phyloP scores from a whole-genome alignment of 2,797 vertebrate genomes.

The Pelodytes ibericus region DNA sequence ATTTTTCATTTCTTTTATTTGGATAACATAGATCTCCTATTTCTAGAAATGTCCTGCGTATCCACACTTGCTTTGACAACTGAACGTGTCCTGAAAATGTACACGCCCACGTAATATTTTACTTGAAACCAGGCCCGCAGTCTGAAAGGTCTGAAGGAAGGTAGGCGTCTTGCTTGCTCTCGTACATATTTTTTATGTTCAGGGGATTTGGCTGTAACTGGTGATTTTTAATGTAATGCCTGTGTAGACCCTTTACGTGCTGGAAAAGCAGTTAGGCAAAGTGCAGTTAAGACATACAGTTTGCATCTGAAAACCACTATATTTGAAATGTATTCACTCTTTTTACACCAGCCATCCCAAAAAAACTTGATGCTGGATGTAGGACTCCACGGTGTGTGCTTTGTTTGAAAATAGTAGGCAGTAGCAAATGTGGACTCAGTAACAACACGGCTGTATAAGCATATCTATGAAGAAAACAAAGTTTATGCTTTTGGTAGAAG shows the following conservation, averaged over 20 bases:
- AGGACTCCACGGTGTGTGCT: too few species aligned
- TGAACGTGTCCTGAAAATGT: slow-evolving; percentile 53
- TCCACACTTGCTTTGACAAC: slow-evolving; percentile 56
- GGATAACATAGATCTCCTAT: slow-evolving; percentile 60
- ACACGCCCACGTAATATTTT: slow-evolving; percentile 62
- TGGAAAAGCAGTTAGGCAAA: slow-evolving; percentile 26
- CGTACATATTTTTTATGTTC: slow-evolving; percentile 54
- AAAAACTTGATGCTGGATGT: too few species aligned
- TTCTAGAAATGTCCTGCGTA: slow-evolving; percentile 54
- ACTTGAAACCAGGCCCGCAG: slow-evolving; percentile 66
- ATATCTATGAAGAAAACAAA: too few species aligned
- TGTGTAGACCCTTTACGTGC: slow-evolving; percentile 58
- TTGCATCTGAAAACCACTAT: too few species aligned
- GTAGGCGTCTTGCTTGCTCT: slow-evolving; percentile 67
- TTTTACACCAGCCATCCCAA: too few species aligned
- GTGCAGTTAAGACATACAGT: too few species aligned
- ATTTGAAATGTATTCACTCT: too few species aligned
- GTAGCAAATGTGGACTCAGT: too few species aligned
- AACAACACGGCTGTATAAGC: too few species aligned
- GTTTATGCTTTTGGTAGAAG: too few species aligned
- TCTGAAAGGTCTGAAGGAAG: slow-evolving; percentile 66
- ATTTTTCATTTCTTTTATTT: slow-evolving; percentile 52
- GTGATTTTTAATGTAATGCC: slow-evolving; percentile 60
- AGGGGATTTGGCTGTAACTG: slow-evolving; percentile 63
- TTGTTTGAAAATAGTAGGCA: too few species aligned